These are phyloP conservation scores for Lysiphlebus fabarum DNA, from an alignment of 1,140 invertebrate genomes.

Conservation along the genomic window DNA sequence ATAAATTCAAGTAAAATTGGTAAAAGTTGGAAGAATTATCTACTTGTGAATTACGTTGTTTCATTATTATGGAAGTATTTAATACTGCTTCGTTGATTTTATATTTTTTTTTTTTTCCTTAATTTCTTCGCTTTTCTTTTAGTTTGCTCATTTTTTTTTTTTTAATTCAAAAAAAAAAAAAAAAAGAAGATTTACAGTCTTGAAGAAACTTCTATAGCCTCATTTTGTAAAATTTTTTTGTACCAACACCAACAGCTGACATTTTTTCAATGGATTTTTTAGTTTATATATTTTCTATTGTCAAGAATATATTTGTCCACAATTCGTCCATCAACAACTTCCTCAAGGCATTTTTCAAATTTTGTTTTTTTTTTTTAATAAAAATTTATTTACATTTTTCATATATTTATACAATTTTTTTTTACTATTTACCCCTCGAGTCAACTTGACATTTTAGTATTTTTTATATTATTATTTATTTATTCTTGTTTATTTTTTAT, in stretches of 20 bases:
- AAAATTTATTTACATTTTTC: slow-evolving; percentile 4
- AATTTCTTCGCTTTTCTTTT: too few relatives aligned
- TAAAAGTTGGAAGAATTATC: neutral
- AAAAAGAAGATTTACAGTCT: too few relatives aligned
- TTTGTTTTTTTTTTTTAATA: neutral
- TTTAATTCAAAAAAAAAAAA: too few relatives aligned
- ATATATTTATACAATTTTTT: neutral
- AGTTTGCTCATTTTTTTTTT: too few relatives aligned
- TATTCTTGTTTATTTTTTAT: slow-evolving; percentile 25
- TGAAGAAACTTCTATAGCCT: too few relatives aligned
- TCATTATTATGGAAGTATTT: neutral
- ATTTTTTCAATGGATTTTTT: neutral
- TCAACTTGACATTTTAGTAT: neutral
- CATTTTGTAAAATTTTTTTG: neutral
- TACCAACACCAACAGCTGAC: neutral
- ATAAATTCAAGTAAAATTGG: neutral
- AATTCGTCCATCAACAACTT: slow-evolving; percentile 16
- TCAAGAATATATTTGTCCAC: slow-evolving; percentile 7
- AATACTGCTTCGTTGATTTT: too few relatives aligned
- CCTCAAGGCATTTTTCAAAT: slow-evolving; percentile 12
- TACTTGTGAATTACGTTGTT: neutral
- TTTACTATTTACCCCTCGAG: neutral
- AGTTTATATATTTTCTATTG: slow-evolving; percentile 9
- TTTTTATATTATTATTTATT: slow-evolving; percentile 18
- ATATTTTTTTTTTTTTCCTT: too few relatives aligned